Conservation (phyloP, 2,113 vertebrate species). For the Scomber japonicus region DNA sequence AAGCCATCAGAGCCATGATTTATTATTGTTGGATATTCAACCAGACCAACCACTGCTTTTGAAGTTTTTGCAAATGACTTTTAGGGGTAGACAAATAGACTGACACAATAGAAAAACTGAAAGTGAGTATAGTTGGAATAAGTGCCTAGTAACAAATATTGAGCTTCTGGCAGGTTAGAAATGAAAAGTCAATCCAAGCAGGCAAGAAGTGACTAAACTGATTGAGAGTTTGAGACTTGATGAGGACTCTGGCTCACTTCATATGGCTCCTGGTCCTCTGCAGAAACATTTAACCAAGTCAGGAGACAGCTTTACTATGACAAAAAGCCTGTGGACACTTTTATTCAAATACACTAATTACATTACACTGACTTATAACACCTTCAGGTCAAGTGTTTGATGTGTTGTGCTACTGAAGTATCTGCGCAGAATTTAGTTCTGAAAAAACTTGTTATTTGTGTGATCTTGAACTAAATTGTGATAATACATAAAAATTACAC, state of each 20-base stretch:
- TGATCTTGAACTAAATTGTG: neutral
- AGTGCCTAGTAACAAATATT: neutral
- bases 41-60: too few species aligned
- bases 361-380: constrained; percentile 1
- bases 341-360: constrained; percentile 23
- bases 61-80: too few species aligned
- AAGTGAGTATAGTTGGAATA: neutral
- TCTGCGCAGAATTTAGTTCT: constrained; percentile 1
- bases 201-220: constrained; percentile 19
- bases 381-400: constrained; percentile 11
- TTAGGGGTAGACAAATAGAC: too few species aligned
- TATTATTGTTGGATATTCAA: too few species aligned
- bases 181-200: constrained; percentile 4
- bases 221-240: constrained; percentile 16
- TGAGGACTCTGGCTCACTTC: constrained; percentile 9
- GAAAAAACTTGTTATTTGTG: neutral
- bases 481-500: neutral
- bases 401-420: constrained; percentile 4
- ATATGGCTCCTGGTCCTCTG: neutral
- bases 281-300: constrained; percentile 6
- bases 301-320: constrained; percentile 3
- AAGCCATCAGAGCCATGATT: neutral
- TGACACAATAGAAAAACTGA: neutral
- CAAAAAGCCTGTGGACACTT: constrained; percentile 10
- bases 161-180: neutral